Evolutionary conservation across 2,888 invertebrate genomes (phyloP), one percentile per base, ranked within the genome.

Genomic region (Allygus modestus): DNA sequence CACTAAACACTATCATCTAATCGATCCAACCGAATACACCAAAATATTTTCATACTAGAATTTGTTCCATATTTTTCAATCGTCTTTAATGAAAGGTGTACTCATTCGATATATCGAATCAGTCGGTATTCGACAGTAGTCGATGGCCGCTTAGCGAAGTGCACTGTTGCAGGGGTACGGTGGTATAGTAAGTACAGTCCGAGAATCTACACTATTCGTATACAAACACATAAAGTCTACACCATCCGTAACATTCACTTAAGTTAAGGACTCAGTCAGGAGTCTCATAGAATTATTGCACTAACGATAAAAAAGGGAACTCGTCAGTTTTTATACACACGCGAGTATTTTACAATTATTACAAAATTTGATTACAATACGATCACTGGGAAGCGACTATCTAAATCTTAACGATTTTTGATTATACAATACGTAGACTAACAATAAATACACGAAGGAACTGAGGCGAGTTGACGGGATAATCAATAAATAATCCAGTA

Each of bases 381-480:
- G 79, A 79, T 79, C 79, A 79, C 79, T 79, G 79, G 58, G 79
- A 79, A 79, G 79, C 79, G 58, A 79, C 54, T 79, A 79, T 28
- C 43, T 77, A 43, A 41, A 41, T 41, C 46, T 77, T 51, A 58
- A 51, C 79, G 77, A 79, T 17, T 79, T 75, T 79, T 79, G 79
- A 79, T 79, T 79, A 79, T 58, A 77, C n/a, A 20, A 79, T 51
- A 79, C 33, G 65, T 79, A 58, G 58, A 79, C 73, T 73, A 73
- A 43, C 54, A 79, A 79, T 79, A 79, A 79, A 79, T 79, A 79
- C 79, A 79, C 51, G 79, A 79, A 79, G 79, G 79, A 79, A 79
- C 79, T 79, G 58, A 77, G 51, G 71, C 37, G 75, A 77, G 20
- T 17, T 17, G 65, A 65, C 28, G 65, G 65, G 31, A 65, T 65